phyloP scores from a whole-genome alignment of 2,113 vertebrate species.

The Diadophis punctatus region DNA sequence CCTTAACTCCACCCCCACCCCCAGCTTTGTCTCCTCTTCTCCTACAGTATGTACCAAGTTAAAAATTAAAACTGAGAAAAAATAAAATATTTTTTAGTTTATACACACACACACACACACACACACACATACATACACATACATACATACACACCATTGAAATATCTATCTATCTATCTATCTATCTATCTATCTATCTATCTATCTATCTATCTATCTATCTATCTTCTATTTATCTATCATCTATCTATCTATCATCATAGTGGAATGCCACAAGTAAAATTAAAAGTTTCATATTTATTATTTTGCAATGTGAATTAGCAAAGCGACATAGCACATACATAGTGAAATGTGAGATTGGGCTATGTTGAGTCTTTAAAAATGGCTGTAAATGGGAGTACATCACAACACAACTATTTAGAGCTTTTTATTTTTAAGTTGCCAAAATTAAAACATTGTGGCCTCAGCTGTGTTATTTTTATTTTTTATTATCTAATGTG shows the following conservation, averaged over 20 bases:
- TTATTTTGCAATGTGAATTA: background rate
- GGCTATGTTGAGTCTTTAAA: background rate
- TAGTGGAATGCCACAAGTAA: background rate
- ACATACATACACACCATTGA: too few relatives aligned
- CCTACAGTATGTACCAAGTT: background rate
- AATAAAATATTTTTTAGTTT: background rate
- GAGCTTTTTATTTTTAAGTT: background rate
- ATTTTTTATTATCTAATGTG: background rate
- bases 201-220: too few relatives aligned
- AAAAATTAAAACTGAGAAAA: background rate
- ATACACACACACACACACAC: background rate
- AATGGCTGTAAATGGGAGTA: background rate
- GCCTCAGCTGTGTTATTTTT: background rate
- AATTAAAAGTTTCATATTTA: background rate
- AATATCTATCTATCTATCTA: too few relatives aligned
- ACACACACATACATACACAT: background rate
- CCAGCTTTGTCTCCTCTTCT: background rate
- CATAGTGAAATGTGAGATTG: background rate
- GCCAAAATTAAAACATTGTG: background rate
- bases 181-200: too few relatives aligned
- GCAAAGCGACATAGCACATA: background rate
- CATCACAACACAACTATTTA: background rate
- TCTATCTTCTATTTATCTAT: too few relatives aligned
- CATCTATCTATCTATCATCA: too few relatives aligned
- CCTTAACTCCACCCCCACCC: background rate